Percentiles rank a stretch among this genome's conserved stretches.
Conservation (phyloP, 2,113 vertebrate species). For the Festucalex cinctus region DNA sequence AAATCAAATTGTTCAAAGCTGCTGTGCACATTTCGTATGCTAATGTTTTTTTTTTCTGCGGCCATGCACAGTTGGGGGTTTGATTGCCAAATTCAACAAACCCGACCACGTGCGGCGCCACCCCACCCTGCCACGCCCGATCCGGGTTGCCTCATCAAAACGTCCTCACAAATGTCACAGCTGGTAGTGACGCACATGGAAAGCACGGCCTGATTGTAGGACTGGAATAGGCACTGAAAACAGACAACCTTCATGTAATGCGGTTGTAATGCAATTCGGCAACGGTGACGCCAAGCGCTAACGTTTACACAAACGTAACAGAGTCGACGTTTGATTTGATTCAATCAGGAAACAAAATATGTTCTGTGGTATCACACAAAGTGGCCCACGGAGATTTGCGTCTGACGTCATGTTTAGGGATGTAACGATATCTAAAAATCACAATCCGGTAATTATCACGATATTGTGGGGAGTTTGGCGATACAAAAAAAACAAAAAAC, state of each 20-base stretch:
- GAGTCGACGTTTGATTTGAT: no score
- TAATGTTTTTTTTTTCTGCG: not conserved
- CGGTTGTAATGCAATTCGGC: no score
- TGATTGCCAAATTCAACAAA: conserved; percentile 29
- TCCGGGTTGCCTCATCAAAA: not conserved
- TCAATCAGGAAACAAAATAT: no score
- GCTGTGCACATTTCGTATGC: not conserved
- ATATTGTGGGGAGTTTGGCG: no score
- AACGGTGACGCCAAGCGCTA: no score
- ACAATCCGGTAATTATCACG: no score
- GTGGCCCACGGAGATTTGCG: no score
- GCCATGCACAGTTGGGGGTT: conserved; percentile 1
- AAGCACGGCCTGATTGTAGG: not conserved
- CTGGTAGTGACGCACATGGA: not conserved
- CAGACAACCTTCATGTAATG: not conserved
- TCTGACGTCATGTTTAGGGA: no score
- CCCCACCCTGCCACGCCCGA: conserved; percentile 26
- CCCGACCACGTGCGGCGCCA: not conserved
- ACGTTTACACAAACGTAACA: no score
- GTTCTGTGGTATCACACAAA: no score
- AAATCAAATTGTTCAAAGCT: conserved; percentile 16
- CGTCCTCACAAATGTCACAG: not conserved
- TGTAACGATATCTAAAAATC: no score
- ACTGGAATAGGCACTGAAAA: not conserved
- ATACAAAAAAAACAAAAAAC: no score